A percentile compares a stretch with the other conserved stretches of the same genome.
phyloP scores from a whole-genome alignment of 2,797 vertebrate genomes.

The Kryptolebias ocellatus region DNA sequence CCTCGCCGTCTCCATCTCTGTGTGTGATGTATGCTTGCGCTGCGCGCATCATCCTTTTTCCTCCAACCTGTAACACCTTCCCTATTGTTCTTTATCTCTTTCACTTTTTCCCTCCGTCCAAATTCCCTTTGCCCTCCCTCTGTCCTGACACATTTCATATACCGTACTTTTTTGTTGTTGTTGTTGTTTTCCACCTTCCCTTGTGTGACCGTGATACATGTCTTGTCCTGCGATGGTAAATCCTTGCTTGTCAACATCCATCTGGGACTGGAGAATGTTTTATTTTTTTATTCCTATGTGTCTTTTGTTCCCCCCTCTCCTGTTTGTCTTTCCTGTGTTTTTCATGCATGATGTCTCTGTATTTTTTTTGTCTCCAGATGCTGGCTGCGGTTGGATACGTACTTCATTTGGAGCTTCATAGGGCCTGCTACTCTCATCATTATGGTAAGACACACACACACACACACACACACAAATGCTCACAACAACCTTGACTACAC shows the following conservation, averaged over 20 bases:
- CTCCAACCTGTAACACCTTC: constrained; percentile 30
- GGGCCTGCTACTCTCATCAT: constrained; percentile 99
- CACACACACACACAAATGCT: constrained; percentile 44
- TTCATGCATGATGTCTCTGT: constrained; percentile 50
- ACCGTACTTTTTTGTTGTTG: constrained; percentile 38
- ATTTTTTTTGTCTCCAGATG: constrained; percentile 88
- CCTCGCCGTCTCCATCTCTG: constrained; percentile 32
- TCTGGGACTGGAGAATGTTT: constrained; percentile 51
- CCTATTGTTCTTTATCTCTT: constrained; percentile 35
- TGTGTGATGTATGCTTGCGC: constrained; percentile 64
- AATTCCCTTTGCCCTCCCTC: constrained; percentile 47
- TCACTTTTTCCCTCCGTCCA: constrained; percentile 9
- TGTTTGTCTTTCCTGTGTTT: constrained; percentile 31
- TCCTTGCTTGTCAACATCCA: constrained; percentile 55
- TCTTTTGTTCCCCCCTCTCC: constrained; percentile 1
- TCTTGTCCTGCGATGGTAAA: constrained; percentile 56
- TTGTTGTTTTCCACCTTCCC: constrained; percentile 2
- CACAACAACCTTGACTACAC: constrained; percentile 12
- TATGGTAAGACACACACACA: constrained; percentile 88
- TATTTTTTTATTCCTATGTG: constrained; percentile 44
- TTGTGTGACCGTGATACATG: constrained; percentile 44
- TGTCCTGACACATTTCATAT: constrained; percentile 44
- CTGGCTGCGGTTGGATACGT: constrained; percentile 98
- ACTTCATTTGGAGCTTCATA: constrained; percentile 99
- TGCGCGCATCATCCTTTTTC: constrained; percentile 31